A percentile compares a stretch with the other conserved stretches of the same genome.
phyloP scores from a whole-genome alignment of 1,140 invertebrate genomes.

The Bombus turneri region DNA sequence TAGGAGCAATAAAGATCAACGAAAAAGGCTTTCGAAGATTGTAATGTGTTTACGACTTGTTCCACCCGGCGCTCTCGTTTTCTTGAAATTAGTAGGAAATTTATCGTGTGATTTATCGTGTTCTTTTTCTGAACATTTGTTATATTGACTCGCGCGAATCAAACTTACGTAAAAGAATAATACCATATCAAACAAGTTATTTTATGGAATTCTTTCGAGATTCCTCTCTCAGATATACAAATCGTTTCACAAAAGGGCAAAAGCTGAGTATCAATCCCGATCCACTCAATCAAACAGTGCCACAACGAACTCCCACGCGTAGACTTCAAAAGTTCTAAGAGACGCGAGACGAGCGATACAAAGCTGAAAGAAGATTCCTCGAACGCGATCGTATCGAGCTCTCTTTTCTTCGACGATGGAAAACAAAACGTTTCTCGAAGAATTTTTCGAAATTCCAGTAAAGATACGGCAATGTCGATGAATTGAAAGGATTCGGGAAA shows the following conservation, averaged over 20 bases:
- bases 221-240: background rate
- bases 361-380: background rate
- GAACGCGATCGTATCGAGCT: background rate
- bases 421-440: background rate
- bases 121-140: too few species aligned
- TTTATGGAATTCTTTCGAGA: background rate
- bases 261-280: background rate
- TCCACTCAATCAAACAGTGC: background rate
- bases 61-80: fast-evolving
- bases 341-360: too few species aligned
- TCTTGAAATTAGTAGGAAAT: too few species aligned
- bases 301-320: background rate
- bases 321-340: background rate
- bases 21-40: too few species aligned
- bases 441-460: background rate
- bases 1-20: too few species aligned
- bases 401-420: background rate
- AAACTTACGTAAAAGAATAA: too few species aligned
- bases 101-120: too few species aligned
- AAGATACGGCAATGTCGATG: too few species aligned
- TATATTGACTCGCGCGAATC: too few species aligned
- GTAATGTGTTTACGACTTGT: too few species aligned
- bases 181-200: too few species aligned
- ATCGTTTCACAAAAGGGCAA: background rate
- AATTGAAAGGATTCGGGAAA: too few species aligned